Base-by-base conservation (phyloP, 37 sponge, comb jelly and placozoan genomes). In the Geodia barretti region DNA sequence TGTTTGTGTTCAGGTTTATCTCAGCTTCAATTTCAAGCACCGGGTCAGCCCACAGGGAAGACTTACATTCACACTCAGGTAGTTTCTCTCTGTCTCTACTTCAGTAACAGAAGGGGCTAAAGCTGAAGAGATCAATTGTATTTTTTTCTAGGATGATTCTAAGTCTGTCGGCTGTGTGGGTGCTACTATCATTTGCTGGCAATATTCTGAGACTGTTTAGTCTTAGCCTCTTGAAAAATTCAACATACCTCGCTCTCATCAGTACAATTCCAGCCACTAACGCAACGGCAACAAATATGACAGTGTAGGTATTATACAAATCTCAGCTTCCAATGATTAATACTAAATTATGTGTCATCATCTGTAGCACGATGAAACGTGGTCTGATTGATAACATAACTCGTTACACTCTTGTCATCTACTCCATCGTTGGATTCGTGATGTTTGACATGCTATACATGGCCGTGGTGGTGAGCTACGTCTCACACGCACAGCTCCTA, bases 401-500 rank as follows among this genome's bases (percentile, higher is more conserved):
- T 39, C 75, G 79, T 40, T 80, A 83, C 39, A 25, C 36, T 11
- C 65, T 83, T 66, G 84, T 87, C 24, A 64, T 80, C 54, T 78
- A 58, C 41, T 39, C 81, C n/a, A 24, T 89, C 9, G 1, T 88
- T 26, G 89, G 93, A 9, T 82, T 93, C 47, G 35, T 86, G 19
- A 60, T 88, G 37, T 88, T 93, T 66, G 93, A 93, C 83, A 67
- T 93, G 14, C 75, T 89, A 63, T 93, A 93, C 76, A 60, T 93
- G 30, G 86, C 86, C 26, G 90, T 89, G 66, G 84, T 93, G 67
- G 69, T 89, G 34, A 86, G 66, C 32, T 93, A 89, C 76, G 31
- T n/a, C 32, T 86, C 76, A 1, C 87, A 93, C 72, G 76, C 86
- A n/a, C 86, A 93, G 61, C 90, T 93, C 30, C 38, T 93, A 29